Evolutionary conservation across 1,140 invertebrate species (phyloP).

Genomic region (Geopemphigus sp.): DNA sequence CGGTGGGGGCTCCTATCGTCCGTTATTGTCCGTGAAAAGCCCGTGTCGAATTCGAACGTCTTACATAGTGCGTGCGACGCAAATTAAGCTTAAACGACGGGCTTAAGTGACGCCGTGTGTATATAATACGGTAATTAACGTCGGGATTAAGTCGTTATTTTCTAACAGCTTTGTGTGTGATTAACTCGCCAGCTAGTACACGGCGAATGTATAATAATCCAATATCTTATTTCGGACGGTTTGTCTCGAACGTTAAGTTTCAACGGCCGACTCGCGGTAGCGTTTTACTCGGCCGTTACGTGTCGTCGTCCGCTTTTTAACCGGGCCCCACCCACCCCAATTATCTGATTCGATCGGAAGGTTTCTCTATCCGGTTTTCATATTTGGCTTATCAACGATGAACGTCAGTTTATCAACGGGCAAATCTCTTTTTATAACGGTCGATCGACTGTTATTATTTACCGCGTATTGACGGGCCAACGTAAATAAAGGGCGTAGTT

Average conservation of each 20-base stretch:
- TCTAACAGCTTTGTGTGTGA: not conserved
- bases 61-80: not conserved
- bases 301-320: no score
- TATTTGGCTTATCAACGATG: not conserved
- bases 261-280: no score
- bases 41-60: not conserved
- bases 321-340: not conserved
- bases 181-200: no score
- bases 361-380: not conserved
- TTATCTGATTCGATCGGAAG: not conserved
- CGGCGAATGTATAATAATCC: no score
- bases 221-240: not conserved
- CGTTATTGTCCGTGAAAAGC: not conserved
- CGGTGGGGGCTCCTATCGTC: not conserved
- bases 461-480: slow-evolving; percentile 4
- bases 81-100: not conserved
- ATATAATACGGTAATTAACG: not conserved
- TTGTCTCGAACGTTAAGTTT: not conserved
- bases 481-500: slow-evolving; percentile 45
- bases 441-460: not conserved
- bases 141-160: not conserved
- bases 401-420: not conserved
- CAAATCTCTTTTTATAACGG: slow-evolving; percentile 3
- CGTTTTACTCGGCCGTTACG: no score
- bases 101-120: no score